Evolutionary conservation across 2,113 vertebrate species (phyloP).

Genomic region (Ornithorhynchus anatinus): DNA sequence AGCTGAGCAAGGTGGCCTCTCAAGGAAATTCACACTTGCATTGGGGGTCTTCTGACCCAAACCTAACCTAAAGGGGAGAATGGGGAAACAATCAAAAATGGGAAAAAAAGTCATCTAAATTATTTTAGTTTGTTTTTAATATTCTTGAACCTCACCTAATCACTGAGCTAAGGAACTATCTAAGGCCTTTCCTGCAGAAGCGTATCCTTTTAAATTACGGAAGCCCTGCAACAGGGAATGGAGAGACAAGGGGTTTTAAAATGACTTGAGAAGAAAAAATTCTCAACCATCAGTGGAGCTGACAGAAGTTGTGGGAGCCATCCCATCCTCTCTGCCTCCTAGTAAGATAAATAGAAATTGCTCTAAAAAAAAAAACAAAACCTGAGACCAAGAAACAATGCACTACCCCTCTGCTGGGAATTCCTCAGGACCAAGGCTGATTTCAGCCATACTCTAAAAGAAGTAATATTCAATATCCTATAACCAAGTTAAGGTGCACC

Average conservation of each 20-base stretch:
- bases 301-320: neutral
- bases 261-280: neutral
- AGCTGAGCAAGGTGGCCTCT: too few relatives aligned
- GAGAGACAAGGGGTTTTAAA: neutral
- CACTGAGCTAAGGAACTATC: neutral
- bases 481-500: conserved; percentile 21
- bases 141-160: too few relatives aligned
- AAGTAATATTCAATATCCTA: conserved; percentile 29
- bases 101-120: too few relatives aligned
- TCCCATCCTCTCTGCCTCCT: conserved; percentile 6
- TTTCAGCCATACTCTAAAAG: conserved; percentile 11
- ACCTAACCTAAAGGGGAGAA: too few relatives aligned
- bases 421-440: neutral
- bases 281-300: conserved; percentile 4
- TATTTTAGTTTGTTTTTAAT: too few relatives aligned
- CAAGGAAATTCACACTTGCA: too few relatives aligned
- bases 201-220: neutral
- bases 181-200: neutral
- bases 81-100: too few relatives aligned
- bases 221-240: neutral
- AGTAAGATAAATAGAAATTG: neutral
- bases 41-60: too few relatives aligned
- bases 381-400: neutral
- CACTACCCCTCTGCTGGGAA: neutral
- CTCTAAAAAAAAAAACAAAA: conserved; percentile 4